Conservation (phyloP, 2,113 vertebrate species). For the Microcebus lehilahytsara region DNA sequence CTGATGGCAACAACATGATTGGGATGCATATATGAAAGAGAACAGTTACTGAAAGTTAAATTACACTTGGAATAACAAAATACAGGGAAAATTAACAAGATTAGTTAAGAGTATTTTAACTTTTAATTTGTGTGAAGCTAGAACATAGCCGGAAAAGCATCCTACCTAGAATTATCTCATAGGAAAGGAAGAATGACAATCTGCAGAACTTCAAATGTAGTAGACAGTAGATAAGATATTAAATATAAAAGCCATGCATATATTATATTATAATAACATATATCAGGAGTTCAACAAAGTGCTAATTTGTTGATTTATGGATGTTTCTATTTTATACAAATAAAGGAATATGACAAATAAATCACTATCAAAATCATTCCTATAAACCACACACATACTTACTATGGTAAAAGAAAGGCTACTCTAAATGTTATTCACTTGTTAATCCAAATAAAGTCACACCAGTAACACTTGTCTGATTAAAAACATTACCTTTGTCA, state of each 20-base stretch:
- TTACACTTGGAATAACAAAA: slow-evolving; percentile 38
- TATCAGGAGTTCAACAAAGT: slow-evolving; percentile 21
- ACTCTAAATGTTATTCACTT: slow-evolving; percentile 37
- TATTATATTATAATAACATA: background rate
- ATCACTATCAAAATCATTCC: slow-evolving; percentile 8
- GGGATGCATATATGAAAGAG: background rate
- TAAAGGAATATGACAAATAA: slow-evolving; percentile 43
- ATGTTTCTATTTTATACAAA: slow-evolving; percentile 28
- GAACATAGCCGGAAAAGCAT: slow-evolving; percentile 26
- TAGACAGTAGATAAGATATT: background rate
- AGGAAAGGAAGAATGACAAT: background rate
- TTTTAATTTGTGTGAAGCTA: slow-evolving; percentile 4
- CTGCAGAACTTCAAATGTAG: background rate
- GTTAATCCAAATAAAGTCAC: slow-evolving; percentile 53
- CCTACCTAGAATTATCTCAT: slow-evolving; percentile 30
- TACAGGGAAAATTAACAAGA: slow-evolving; percentile 7
- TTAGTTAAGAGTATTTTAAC: slow-evolving; percentile 27
- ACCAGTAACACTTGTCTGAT: slow-evolving; percentile 42
- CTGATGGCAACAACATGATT: background rate
- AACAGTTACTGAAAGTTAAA: background rate
- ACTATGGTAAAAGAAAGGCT: slow-evolving; percentile 21
- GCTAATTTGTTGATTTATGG: background rate
- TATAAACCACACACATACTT: slow-evolving; percentile 9
- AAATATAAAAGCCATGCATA: background rate
- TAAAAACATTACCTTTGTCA: slow-evolving; percentile 54